Evolutionary conservation across 2,797 vertebrate genomes (phyloP).

Genomic region (Capromys pilorides): DNA sequence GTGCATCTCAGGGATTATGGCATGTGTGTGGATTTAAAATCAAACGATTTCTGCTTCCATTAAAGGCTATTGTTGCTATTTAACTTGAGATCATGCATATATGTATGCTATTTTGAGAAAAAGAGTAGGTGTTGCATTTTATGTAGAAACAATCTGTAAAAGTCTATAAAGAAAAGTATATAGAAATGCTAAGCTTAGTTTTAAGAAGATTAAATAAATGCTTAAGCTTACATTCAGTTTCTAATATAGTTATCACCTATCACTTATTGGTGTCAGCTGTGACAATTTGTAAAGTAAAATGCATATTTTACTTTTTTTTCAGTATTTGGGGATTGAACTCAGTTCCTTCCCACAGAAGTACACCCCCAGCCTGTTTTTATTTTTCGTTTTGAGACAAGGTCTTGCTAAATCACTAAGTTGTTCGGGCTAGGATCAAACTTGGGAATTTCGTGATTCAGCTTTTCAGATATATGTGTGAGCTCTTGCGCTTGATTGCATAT

Average conservation of each 20-base stretch:
- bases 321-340: background rate
- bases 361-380: background rate
- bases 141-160: slow-evolving; percentile 41
- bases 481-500: background rate
- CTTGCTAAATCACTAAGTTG: background rate
- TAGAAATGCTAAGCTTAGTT: slow-evolving; percentile 25
- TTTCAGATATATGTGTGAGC: background rate
- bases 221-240: slow-evolving; percentile 36
- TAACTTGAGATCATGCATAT: background rate
- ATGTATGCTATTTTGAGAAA: slow-evolving; percentile 38
- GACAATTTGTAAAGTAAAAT: slow-evolving; percentile 45
- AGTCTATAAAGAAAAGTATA: slow-evolving; percentile 29
- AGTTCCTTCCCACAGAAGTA: background rate
- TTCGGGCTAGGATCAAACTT: background rate
- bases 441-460: background rate
- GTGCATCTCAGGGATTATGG: background rate
- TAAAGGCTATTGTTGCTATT: slow-evolving; percentile 21
- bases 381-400: background rate
- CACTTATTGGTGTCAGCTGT: slow-evolving; percentile 2
- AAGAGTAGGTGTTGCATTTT: slow-evolving; percentile 28
- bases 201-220: slow-evolving; percentile 41
- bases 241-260: slow-evolving; percentile 13
- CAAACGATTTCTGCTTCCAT: slow-evolving; percentile 36
- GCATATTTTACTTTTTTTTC: background rate
- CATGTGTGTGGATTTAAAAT: slow-evolving; percentile 9